A percentile compares a stretch with the other conserved stretches of the same genome.
phyloP scores from a whole-genome alignment of 2,113 vertebrate species.

The Corydoras maculifer region DNA sequence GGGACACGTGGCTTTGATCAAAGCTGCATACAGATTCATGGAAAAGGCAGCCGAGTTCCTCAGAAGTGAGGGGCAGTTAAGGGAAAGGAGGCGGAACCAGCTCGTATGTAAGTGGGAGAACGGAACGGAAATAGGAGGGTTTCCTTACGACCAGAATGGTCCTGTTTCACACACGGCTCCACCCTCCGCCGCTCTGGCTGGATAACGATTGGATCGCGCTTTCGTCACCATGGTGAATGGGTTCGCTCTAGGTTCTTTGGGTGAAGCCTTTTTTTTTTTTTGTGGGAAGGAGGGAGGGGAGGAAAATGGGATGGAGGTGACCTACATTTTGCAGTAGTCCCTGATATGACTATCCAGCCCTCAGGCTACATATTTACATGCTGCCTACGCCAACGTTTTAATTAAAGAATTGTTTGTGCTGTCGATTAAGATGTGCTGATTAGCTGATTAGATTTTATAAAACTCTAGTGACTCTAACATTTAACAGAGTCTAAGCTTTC shows the following conservation, averaged over 20 bases:
- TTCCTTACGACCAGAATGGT: conserved; percentile 26
- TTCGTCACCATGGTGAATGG: conserved; percentile 34
- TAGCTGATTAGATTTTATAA: too few species aligned
- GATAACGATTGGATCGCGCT: conserved; percentile 30
- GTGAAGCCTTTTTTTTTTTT: conserved; percentile 40
- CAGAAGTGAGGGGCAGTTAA: conserved; percentile 35
- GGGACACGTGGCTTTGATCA: conserved; percentile 50
- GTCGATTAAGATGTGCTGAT: too few species aligned
- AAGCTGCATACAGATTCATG: conserved; percentile 52
- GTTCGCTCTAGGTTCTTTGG: conserved; percentile 54
- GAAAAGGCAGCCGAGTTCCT: conserved; percentile 48
- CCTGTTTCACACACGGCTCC: conserved; percentile 15
- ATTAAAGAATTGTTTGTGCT: too few species aligned
- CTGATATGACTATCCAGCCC: conserved; percentile 15
- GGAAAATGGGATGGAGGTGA: conserved; percentile 49
- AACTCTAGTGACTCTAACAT: too few species aligned
- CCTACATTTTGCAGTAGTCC: conserved; percentile 57
- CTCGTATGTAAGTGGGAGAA: conserved; percentile 8
- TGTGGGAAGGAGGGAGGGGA: conserved; percentile 31
- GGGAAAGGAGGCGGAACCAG: conserved; percentile 3
- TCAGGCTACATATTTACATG: conserved; percentile 22
- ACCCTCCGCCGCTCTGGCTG: conserved; percentile 15
- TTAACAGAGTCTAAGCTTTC: too few species aligned
- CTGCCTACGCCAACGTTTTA: not conserved
- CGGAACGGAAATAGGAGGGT: conserved; percentile 25